Evolutionary conservation across 1,140 invertebrate species (phyloP).

Genomic region (Trichogramma pretiosum): DNA sequence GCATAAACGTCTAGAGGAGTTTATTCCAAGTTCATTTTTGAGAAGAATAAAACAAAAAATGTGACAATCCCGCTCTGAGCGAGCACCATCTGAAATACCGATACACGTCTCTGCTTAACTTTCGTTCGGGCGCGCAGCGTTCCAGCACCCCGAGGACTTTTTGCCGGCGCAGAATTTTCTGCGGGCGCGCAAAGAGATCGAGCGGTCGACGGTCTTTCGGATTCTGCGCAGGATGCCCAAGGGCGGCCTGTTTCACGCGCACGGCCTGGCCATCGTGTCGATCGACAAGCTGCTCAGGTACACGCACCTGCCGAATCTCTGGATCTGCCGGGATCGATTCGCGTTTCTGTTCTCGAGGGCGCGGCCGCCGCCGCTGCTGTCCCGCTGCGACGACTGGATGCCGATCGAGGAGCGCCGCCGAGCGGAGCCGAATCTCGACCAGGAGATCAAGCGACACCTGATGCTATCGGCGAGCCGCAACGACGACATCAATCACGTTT

Average conservation of each 20-base stretch:
- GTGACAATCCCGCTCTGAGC: too few species aligned
- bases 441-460: conserved; percentile 34
- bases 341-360: too few species aligned
- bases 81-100: too few species aligned
- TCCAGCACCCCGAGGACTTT: conserved; percentile 47
- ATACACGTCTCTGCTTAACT: too few species aligned
- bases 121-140: too few species aligned
- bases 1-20: too few species aligned
- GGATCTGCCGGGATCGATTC: too few species aligned
- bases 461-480: conserved; percentile 51
- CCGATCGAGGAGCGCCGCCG: conserved; percentile 46
- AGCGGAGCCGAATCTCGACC: conserved; percentile 23
- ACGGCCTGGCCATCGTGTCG: conserved; percentile 57
- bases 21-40: too few species aligned
- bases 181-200: conserved; percentile 50
- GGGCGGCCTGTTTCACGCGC: conserved; percentile 62
- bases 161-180: conserved; percentile 60
- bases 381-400: conserved; percentile 50
- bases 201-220: conserved; percentile 54
- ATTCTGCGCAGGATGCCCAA: conserved; percentile 60
- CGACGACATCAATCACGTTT: conserved; percentile 57
- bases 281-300: conserved; percentile 57
- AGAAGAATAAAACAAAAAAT: too few species aligned
- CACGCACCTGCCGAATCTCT: conserved; percentile 59
- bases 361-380: too few species aligned